A percentile compares a stretch with the other conserved stretches of the same genome.
phyloP scores from a whole-genome alignment of 2,888 invertebrate genomes.

The Pseudeuparius sepicola region DNA sequence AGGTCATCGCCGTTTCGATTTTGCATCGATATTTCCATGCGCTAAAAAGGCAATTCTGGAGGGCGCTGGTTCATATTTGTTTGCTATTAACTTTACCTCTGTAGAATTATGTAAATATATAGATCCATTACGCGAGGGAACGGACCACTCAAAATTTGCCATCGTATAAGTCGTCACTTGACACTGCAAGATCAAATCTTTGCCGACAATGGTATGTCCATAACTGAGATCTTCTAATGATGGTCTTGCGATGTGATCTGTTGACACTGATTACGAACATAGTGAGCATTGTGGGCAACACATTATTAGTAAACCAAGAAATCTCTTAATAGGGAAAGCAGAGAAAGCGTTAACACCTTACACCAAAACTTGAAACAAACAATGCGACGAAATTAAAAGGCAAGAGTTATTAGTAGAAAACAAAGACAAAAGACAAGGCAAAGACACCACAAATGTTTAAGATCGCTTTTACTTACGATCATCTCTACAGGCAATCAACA shows the following conservation, averaged over 20 bases:
- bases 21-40: conserved; percentile 5
- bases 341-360: conserved; percentile 10
- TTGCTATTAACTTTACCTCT: too few relatives aligned
- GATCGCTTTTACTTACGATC: conserved; percentile 26
- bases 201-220: conserved; percentile 34
- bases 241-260: conserved; percentile 20
- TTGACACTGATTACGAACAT: too few relatives aligned
- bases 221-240: conserved; percentile 27
- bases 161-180: too few relatives aligned
- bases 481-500: conserved; percentile 11
- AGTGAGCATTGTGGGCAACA: too few relatives aligned
- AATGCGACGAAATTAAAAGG: conserved; percentile 9
- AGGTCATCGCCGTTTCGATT: conserved; percentile 6
- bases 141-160: too few relatives aligned
- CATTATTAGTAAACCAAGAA: too few relatives aligned
- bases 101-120: too few relatives aligned
- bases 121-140: too few relatives aligned
- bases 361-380: conserved; percentile 11
- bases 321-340: too few relatives aligned
- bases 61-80: too few relatives aligned
- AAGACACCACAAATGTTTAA: conserved; percentile 12
- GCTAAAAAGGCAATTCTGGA: neutral
- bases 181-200: conserved; percentile 29
- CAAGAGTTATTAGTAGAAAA: conserved; percentile 14
- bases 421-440: neutral